Percentiles rank a stretch among this genome's conserved stretches.
phyloP scores from a whole-genome alignment of 2,797 vertebrate species.

The Sardinella longiceps region DNA sequence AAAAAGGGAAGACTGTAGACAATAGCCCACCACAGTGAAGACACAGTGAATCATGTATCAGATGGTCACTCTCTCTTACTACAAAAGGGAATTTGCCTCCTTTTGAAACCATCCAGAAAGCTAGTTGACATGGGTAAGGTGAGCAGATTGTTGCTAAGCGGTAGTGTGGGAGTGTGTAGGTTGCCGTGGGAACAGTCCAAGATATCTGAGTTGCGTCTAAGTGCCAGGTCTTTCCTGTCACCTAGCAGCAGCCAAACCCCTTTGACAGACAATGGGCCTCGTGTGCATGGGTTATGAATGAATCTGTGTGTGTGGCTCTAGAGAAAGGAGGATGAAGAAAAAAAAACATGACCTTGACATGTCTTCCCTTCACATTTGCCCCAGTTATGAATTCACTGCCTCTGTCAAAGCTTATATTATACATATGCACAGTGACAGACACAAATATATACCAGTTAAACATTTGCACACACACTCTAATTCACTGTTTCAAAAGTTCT shows the following conservation, averaged over 20 bases:
- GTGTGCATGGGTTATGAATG: conserved; percentile 19
- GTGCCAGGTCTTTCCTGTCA: conserved; percentile 5
- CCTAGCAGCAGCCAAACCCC: conserved; percentile 1
- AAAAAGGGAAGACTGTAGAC: neutral
- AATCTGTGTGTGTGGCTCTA: conserved; percentile 14
- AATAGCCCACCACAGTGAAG: neutral
- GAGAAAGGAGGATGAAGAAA: neutral
- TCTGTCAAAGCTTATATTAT: too few relatives aligned
- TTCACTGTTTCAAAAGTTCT: too few relatives aligned
- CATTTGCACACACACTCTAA: neutral
- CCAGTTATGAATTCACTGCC: neutral
- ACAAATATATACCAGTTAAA: neutral
- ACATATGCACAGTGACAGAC: neutral
- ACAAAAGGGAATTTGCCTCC: neutral
- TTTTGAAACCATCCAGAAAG: neutral
- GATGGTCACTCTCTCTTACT: neutral
- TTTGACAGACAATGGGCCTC: conserved; percentile 1
- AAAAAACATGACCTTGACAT: conserved; percentile 11
- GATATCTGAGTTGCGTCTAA: neutral
- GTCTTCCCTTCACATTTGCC: neutral
- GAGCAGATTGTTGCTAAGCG: neutral
- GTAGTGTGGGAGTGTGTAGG: conserved; percentile 34
- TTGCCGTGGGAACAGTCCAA: conserved; percentile 47
- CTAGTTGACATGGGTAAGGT: neutral
- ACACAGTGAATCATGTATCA: neutral